Base-by-base conservation (phyloP, 2,797 vertebrate genomes). In the Phrynocephalus forsythii region DNA sequence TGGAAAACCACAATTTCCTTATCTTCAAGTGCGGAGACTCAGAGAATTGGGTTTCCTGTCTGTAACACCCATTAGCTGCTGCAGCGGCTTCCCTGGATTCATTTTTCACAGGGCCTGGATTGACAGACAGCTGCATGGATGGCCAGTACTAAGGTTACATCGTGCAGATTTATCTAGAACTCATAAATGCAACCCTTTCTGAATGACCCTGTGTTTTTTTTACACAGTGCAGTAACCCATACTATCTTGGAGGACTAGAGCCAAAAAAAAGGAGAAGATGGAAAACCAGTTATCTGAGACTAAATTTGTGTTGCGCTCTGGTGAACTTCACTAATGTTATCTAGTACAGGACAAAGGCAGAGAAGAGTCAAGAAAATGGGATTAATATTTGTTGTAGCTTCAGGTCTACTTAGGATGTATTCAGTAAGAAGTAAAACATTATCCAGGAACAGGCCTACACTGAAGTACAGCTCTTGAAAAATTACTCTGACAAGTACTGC, bases 391-490 rank as follows among this genome's bases (percentile, higher is more conserved):
- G n/a, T 33, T 75, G 66, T 9, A 22, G 11, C 63, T 84, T 72
- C 67, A 73, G 56, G 76, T 26, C 28, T 79, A 50, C 28, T 77
- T 20, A 77, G 44, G 76, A 77, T 56, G 8, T 72, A 56, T 72
- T 50, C 44, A 67, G 44, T 81, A 76, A 85, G 83, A 76, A 38
- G 26, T 22, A 3, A 80, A 33, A 84, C 11, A 22, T 85, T 80
- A n/a, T 84, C 48, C 26, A 88, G 44, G 69, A 81, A 81, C 44
- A 80, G 16, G 8, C 69, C 71, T 75, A 68, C 6, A 28, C 24
- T 22, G 68, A 81, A 88, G 76, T 81, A 88, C 5, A 85, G 60
- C 10, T 78, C 48, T 38, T 22, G 13, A 44, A 3, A 63, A 84
- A 22, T 22, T 72, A 44, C n/a, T 50, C 78, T 15, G 33, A 56